Conservation (phyloP, 2,797 vertebrate genomes). For the Gymnodraco acuticeps region DNA sequence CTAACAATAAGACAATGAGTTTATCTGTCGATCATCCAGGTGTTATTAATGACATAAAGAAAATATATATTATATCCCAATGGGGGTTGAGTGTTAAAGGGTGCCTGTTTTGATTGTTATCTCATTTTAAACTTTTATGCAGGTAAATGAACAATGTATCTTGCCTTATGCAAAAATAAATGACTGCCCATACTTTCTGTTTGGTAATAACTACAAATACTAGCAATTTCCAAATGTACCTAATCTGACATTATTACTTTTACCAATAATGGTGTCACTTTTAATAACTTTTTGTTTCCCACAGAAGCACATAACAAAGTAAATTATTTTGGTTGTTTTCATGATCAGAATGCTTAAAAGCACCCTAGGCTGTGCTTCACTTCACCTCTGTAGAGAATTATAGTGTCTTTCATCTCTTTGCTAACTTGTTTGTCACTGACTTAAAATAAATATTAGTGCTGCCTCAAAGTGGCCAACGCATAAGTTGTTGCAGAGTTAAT, state of each 20-base stretch:
- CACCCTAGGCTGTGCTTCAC: background rate
- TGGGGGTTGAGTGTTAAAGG: constrained; percentile 5
- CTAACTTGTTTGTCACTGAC: background rate
- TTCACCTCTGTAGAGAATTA: too few relatives aligned
- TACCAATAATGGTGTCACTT: too few relatives aligned
- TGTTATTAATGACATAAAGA: constrained; percentile 22
- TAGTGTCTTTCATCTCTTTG: background rate
- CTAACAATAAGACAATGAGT: background rate
- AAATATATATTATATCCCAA: constrained; percentile 19
- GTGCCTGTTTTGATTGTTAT: background rate
- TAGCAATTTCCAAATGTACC: too few relatives aligned
- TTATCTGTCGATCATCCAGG: too few relatives aligned
- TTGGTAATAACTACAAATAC: background rate
- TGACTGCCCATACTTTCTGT: background rate
- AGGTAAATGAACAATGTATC: background rate
- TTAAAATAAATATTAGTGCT: background rate
- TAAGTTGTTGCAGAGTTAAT: background rate
- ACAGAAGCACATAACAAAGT: too few relatives aligned
- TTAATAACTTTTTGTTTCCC: too few relatives aligned
- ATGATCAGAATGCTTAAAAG: background rate
- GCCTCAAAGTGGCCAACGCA: background rate
- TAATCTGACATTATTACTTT: too few relatives aligned
- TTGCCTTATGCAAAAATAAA: background rate
- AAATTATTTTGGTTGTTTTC: too few relatives aligned
- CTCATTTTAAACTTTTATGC: background rate